Base-by-base conservation (phyloP, 2,113 vertebrate genomes). In the Typhlomys cinereus region DNA sequence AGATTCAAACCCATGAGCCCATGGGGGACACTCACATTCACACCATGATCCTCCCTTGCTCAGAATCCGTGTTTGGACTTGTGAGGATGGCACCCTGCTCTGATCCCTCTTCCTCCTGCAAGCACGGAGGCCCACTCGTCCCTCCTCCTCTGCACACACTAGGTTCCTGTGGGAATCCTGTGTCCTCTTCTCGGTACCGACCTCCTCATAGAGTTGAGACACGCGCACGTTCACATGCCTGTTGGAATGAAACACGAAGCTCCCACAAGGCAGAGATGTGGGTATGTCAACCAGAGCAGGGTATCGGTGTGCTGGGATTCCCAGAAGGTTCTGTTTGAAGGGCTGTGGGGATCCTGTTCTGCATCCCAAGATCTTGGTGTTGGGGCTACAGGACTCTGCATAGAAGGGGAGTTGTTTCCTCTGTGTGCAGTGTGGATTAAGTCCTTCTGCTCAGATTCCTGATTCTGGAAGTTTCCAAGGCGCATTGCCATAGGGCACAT, bases 231-330 rank as follows among this genome's bases (percentile, higher is more conserved):
- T 25, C 44, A 21, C 4, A 15, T 34, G 13, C 48, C 9, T 36
- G 0, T 36, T 44, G 46, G 29, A 54, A 20, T 44, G 46, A 21
- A 54, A 20, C 21, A 82, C 59, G 54, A 20, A 23, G 52, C 14
- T 41, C 5, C 34, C 12, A 1, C 2, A 39, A n/a, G 50, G 44
- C 52, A 34, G 48, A 34, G 61, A 4, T 31, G 9, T 1, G n/a
- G 7, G 0, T 23, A 25, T 14, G 8, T 25, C 12, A 0, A 15
- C 5, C 2, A 25, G 18, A 6, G 8, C 67, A 25, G 3, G 11
- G 6, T 17, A 2, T 2, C 34, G 9, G 14, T 9, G 31, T 36
- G 34, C 13, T 18, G 34, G 41, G 27, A 34, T 70, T 29, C 27
- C n/a, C 12, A 3, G 9, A 75, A 46, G 34, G 29, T 36, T 62